A percentile compares a stretch with the other conserved stretches of the same genome.
phyloP scores from a whole-genome alignment of 2,888 invertebrate genomes.

The Oscheius sp. region DNA sequence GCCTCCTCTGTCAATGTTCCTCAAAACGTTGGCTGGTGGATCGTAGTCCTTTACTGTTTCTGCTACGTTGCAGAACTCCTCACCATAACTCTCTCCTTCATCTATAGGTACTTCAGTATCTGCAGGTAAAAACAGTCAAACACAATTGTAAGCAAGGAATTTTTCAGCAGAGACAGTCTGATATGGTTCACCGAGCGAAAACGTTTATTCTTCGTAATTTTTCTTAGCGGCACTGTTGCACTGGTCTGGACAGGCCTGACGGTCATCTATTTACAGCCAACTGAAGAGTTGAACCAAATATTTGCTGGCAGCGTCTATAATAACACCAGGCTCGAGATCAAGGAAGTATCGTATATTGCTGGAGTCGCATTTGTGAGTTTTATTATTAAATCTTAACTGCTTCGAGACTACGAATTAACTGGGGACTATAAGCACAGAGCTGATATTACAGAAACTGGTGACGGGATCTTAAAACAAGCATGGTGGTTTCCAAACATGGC shows the following conservation, averaged over 20 bases:
- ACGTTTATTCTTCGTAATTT: neutral
- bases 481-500: too few species aligned
- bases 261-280: slow-evolving; percentile 18
- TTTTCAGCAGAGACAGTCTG: slow-evolving; percentile 7
- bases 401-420: neutral
- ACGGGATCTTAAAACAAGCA: too few species aligned
- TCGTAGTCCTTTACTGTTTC: slow-evolving; percentile 33
- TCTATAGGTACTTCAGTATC: slow-evolving; percentile 21
- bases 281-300: slow-evolving; percentile 21
- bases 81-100: slow-evolving; percentile 15
- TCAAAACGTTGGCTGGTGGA: slow-evolving; percentile 21
- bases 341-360: slow-evolving; percentile 22
- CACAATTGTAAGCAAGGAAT: neutral
- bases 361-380: slow-evolving; percentile 26
- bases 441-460: too few species aligned
- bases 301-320: slow-evolving; percentile 23
- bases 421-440: too few species aligned
- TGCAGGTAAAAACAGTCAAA: slow-evolving; percentile 21
- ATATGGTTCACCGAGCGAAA: slow-evolving; percentile 13
- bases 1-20: slow-evolving; percentile 29
- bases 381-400: neutral
- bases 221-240: neutral
- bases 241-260: slow-evolving; percentile 26
- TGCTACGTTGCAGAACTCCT: slow-evolving; percentile 27
- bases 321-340: slow-evolving; percentile 9